phyloP scores from a whole-genome alignment of 2,888 invertebrate species.

The Andrena minutula region DNA sequence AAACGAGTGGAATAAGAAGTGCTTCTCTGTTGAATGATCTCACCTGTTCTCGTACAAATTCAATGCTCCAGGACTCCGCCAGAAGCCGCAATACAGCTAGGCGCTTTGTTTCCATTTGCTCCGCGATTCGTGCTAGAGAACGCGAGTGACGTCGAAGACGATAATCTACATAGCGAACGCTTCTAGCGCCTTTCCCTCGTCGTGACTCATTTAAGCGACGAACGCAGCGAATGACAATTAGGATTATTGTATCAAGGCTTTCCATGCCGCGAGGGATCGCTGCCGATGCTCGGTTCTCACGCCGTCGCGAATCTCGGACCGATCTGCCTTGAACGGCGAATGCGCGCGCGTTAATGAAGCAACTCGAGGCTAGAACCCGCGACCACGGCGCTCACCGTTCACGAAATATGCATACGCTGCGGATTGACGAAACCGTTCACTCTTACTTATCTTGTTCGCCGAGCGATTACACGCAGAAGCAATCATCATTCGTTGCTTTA shows the following conservation, averaged over 20 bases:
- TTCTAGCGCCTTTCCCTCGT: conserved; percentile 33
- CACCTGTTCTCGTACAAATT: too few species aligned
- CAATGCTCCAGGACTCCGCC: too few species aligned
- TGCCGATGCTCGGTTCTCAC: conserved; percentile 62
- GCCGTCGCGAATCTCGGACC: conserved; percentile 57
- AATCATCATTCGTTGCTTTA: conserved; percentile 3
- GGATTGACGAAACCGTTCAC: conserved; percentile 20
- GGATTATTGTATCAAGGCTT: conserved; percentile 66
- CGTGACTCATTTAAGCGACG: conserved; percentile 60
- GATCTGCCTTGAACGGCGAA: conserved; percentile 66
- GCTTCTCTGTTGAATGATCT: too few species aligned
- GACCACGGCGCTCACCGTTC: conserved; percentile 3
- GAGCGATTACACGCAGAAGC: conserved; percentile 15
- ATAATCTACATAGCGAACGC: background rate
- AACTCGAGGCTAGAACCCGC: conserved; percentile 36
- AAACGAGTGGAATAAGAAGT: too few species aligned
- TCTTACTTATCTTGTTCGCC: background rate
- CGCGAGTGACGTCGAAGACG: conserved; percentile 13
- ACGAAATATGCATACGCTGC: conserved; percentile 44
- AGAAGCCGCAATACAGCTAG: too few species aligned
- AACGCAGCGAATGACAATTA: conserved; percentile 62
- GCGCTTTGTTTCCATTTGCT: background rate
- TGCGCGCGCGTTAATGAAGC: conserved; percentile 59
- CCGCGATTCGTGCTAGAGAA: background rate
- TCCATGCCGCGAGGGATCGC: conserved; percentile 61